Evolutionary conservation across 1,140 invertebrate genomes (phyloP), one percentile per base, ranked within the genome.

Genomic region (Pogonognathellus flavescens): DNA sequence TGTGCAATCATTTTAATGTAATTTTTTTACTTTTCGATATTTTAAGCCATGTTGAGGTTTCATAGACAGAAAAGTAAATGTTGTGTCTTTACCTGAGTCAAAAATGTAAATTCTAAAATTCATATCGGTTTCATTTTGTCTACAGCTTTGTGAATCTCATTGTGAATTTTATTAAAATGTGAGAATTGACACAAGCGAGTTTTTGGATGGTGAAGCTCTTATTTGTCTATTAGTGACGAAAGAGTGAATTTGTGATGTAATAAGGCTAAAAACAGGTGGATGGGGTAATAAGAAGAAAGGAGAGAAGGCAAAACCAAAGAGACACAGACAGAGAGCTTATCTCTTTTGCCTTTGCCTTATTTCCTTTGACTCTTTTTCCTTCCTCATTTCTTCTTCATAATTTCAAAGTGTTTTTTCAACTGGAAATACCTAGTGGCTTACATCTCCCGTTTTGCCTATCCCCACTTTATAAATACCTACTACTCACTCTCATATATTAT

Each of bases 241-340:
- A n/a, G 70, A 50, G 41, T 50, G 41, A 50, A 62, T 62, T 76
- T 76, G 62, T 25, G 20, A 25, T 66, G 62, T 76, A 76, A 50
- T 76, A 59, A 80, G 83, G 52, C 70, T 70, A 72, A 62, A 60
- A 62, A 70, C 66, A 70, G 66, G 82, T 84, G 82, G 66, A 62
- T 76, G 70, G 41, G 70, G n/a, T 13, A 41, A 41, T 41, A 41
- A 41, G 31, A 41, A 41, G 31, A 41, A 41, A 41, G 6, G 31
- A 50, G 13, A 1, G 5, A 31, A 31, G 72, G 41, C 41, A 80
- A 80, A 20, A 83, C 8, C 60, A 25, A 66, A 66, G 25, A 22
- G 60, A 22, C 20, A 62, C 20, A 62, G 20, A 62, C 3, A 25
- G 62, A 66, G 10, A 66, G 20, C 31, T 41, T 41, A 41, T 41